A percentile compares a stretch with the other conserved stretches of the same genome.
These are phyloP conservation scores for Platyrinchus mystaceus DNA, from an alignment of 2,797 vertebrate genomes.

Conservation along the genomic window DNA sequence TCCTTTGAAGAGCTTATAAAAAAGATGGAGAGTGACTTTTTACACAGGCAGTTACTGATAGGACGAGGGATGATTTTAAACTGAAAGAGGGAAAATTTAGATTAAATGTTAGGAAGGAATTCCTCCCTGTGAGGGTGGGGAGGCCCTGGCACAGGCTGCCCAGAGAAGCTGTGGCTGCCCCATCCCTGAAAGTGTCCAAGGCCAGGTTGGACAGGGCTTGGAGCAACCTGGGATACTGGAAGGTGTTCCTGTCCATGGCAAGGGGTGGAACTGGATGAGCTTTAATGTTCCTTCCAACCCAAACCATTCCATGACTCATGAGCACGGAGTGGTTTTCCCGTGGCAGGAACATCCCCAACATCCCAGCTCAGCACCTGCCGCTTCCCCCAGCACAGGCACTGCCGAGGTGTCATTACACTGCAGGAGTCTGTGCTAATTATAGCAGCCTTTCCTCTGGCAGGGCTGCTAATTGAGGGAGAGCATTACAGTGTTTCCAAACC, in stretches of 20 bases:
- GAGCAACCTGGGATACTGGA: fast-evolving
- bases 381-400: neutral
- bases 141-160: neutral
- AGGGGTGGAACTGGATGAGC: neutral
- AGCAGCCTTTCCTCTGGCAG: conserved; percentile 42
- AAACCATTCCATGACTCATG: neutral
- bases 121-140: neutral
- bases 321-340: neutral
- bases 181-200: neutral
- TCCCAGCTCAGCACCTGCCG: neutral
- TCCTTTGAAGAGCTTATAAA: neutral
- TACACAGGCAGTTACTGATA: neutral
- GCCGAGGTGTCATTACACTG: neutral
- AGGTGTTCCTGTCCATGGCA: neutral
- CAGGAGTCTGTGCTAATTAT: conserved; percentile 57
- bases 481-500: conserved; percentile 62
- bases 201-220: neutral
- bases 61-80: neutral
- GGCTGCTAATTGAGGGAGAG: conserved; percentile 50
- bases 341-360: neutral
- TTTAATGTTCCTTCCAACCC: too few relatives aligned
- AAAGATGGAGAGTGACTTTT: neutral
- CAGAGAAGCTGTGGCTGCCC: neutral
- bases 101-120: neutral
- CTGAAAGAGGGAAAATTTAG: neutral